These are phyloP conservation scores for Streptopelia turtur DNA, from an alignment of 2,797 vertebrate genomes.

Conservation along the genomic window DNA sequence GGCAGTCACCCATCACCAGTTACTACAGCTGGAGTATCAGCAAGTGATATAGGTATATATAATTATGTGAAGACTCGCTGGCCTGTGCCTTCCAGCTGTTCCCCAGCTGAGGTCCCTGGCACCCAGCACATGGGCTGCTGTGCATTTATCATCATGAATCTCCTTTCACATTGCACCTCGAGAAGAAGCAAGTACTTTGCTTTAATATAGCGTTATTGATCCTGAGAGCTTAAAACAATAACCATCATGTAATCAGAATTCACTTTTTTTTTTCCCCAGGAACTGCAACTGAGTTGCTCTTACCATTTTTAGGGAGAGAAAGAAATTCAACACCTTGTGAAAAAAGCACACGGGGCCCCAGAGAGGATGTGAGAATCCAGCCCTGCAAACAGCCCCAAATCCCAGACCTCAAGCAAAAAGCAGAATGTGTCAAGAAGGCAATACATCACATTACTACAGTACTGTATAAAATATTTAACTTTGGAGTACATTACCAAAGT, in stretches of 20 bases:
- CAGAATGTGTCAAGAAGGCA: background rate
- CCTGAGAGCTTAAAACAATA: background rate
- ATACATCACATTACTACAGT: background rate
- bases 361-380: background rate
- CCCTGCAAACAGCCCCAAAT: background rate
- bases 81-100: background rate
- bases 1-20: background rate
- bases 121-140: rapidly evolving
- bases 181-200: background rate
- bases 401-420: background rate
- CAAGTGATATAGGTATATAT: rapidly evolving
- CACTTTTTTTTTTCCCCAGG: rapidly evolving
- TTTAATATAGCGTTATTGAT: background rate
- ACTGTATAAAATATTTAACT: constrained; percentile 67
- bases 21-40: background rate
- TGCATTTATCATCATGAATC: background rate
- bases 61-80: background rate
- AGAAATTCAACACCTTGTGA: background rate
- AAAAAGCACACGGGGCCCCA: background rate
- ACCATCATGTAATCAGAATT: rapidly evolving
- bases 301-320: background rate
- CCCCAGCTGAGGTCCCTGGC: background rate
- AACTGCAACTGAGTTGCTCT: background rate
- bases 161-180: background rate
- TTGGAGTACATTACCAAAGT: constrained; percentile 32